Percentiles rank a stretch among this genome's conserved stretches.
Evolutionary conservation across 2,888 invertebrate species (phyloP).

Genomic region (Hypselothyrea guttata): DNA sequence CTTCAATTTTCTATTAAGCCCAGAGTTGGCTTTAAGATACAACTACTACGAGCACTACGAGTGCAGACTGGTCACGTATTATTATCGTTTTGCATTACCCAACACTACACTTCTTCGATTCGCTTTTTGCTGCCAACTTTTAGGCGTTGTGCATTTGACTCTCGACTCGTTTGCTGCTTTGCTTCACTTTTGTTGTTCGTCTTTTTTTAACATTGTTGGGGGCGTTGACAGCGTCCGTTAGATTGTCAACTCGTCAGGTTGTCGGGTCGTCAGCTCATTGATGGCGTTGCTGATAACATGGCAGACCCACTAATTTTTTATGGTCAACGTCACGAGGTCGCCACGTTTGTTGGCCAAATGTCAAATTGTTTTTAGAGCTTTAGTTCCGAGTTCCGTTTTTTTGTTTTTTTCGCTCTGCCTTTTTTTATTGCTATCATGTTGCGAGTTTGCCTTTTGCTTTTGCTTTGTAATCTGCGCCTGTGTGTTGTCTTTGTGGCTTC

Average conservation of each 20-base stretch:
- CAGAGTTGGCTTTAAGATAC: slow-evolving; percentile 36
- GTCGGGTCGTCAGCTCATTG: slow-evolving; percentile 41
- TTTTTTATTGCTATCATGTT: slow-evolving; percentile 66
- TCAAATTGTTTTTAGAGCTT: slow-evolving; percentile 76
- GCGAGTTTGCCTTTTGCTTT: slow-evolving; percentile 36
- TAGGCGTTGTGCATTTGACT: slow-evolving; percentile 62
- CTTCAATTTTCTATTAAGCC: slow-evolving; percentile 26
- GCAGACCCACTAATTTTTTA: slow-evolving; percentile 75
- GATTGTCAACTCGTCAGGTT: slow-evolving; percentile 45
- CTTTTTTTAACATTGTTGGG: background rate
- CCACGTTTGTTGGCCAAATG: slow-evolving; percentile 68
- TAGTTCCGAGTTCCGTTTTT: slow-evolving; percentile 35
- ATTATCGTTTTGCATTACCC: slow-evolving; percentile 63
- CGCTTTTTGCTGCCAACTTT: slow-evolving; percentile 65
- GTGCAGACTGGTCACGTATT: slow-evolving; percentile 69
- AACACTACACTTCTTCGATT: slow-evolving; percentile 50
- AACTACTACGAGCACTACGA: background rate
- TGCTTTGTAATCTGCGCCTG: slow-evolving; percentile 59
- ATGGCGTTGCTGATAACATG: slow-evolving; percentile 68
- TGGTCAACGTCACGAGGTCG: slow-evolving; percentile 51
- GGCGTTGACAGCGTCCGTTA: slow-evolving; percentile 67
- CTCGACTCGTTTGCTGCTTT: slow-evolving; percentile 29
- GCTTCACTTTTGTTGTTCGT: no score
- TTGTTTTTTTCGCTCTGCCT: slow-evolving; percentile 23
- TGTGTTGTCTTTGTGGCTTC: slow-evolving; percentile 9